These are phyloP conservation scores for Julus scandinavius DNA, from an alignment of 2,888 invertebrate genomes.

Conservation along the genomic window DNA sequence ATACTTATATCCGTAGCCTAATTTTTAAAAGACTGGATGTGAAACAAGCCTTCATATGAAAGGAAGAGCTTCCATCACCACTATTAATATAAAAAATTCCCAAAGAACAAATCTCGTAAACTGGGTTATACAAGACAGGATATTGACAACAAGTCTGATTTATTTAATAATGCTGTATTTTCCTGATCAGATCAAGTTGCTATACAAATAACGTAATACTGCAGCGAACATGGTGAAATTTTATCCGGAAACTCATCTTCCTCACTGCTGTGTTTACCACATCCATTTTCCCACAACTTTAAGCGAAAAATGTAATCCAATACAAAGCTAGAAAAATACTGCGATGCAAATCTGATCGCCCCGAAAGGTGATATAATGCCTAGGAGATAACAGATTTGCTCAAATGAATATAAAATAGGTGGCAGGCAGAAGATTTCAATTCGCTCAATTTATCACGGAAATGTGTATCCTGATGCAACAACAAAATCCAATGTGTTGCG, in stretches of 20 bases:
- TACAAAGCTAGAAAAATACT: not conserved
- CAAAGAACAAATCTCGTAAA: not conserved
- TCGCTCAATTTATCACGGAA: slow-evolving; percentile 13
- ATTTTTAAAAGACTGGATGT: too few relatives aligned
- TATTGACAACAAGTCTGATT: slow-evolving; percentile 6
- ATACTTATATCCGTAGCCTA: too few relatives aligned
- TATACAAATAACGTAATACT: not conserved
- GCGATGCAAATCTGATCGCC: slow-evolving; percentile 22
- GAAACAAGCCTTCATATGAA: too few relatives aligned
- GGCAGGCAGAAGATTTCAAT: slow-evolving; percentile 17
- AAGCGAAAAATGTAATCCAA: not conserved
- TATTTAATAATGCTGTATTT: not conserved
- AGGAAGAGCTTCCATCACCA: not conserved
- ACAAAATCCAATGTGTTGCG: not conserved
- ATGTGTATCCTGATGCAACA: not conserved
- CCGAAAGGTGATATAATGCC: slow-evolving; percentile 23
- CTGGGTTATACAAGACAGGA: not conserved
- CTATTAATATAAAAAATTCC: not conserved
- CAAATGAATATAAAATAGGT: slow-evolving; percentile 33
- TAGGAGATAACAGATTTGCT: slow-evolving; percentile 25
- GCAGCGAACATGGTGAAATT: not conserved
- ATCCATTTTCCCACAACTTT: not conserved
- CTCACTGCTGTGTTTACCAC: not conserved
- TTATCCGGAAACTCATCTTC: not conserved
- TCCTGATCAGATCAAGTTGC: slow-evolving; percentile 1